Evolutionary conservation across 2,797 vertebrate species (phyloP).

Genomic region (Remorina albescens): DNA sequence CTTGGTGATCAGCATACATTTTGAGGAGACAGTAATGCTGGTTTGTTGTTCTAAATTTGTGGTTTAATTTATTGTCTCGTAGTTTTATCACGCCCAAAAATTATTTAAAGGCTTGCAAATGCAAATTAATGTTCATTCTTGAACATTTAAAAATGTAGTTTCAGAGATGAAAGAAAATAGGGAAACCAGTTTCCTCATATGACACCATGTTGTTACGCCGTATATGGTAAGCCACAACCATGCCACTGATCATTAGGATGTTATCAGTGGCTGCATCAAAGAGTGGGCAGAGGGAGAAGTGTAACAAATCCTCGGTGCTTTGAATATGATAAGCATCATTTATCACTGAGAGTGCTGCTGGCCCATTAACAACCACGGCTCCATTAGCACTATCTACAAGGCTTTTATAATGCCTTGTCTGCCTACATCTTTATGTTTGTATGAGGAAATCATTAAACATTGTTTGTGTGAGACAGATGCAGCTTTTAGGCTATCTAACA

Average conservation of each 20-base stretch:
- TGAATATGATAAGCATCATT: slow-evolving; percentile 84
- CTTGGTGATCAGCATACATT: slow-evolving; percentile 46
- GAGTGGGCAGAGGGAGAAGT: slow-evolving; percentile 73
- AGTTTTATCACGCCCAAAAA: slow-evolving; percentile 2
- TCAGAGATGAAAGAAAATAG: background rate
- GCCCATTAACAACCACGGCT: slow-evolving; percentile 85
- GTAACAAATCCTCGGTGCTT: slow-evolving; percentile 83
- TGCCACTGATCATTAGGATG: slow-evolving; percentile 66
- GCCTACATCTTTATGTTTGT: slow-evolving; percentile 79
- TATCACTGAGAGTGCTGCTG: slow-evolving; percentile 85
- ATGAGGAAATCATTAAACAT: slow-evolving; percentile 84
- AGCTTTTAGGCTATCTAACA: slow-evolving; percentile 76
- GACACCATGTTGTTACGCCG: slow-evolving; percentile 25
- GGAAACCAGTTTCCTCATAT: slow-evolving; percentile 27
- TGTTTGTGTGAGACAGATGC: slow-evolving; percentile 77
- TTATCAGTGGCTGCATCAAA: slow-evolving; percentile 78
- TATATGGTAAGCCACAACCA: slow-evolving; percentile 48
- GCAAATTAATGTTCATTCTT: background rate
- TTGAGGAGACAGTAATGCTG: slow-evolving; percentile 3
- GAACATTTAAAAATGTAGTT: slow-evolving; percentile 9
- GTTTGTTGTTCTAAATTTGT: background rate
- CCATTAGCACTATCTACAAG: slow-evolving; percentile 85
- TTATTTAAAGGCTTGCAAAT: background rate
- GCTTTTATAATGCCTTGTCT: slow-evolving; percentile 83
- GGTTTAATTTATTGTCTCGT: slow-evolving; percentile 17